Evolutionary conservation across 2,113 vertebrate genomes (phyloP).

Genomic region (Sinocyclocheilus anophthalmus): DNA sequence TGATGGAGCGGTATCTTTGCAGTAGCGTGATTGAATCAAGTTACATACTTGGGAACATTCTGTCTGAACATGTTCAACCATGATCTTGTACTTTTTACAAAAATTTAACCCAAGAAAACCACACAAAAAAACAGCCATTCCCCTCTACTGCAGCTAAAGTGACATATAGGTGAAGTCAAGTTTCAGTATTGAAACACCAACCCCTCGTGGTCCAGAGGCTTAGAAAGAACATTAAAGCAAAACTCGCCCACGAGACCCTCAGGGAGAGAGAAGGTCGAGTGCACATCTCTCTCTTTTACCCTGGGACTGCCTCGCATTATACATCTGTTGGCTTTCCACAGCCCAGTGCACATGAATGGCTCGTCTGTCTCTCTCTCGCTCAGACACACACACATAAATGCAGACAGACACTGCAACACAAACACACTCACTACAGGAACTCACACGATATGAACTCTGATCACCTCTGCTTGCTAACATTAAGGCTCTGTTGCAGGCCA

Average conservation of each 20-base stretch:
- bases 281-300: conserved; percentile 33
- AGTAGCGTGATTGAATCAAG: not conserved
- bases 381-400: not conserved
- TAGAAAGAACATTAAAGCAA: conserved; percentile 18
- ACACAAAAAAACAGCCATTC: not conserved
- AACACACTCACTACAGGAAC: conserved; percentile 48
- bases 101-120: not conserved
- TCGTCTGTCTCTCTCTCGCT: conserved; percentile 67
- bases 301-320: conserved; percentile 66
- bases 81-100: not conserved
- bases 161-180: not conserved
- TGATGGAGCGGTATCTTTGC: not conserved
- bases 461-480: conserved; percentile 65
- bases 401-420: conserved; percentile 22
- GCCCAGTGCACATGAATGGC: conserved; percentile 77
- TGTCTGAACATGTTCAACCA: not conserved
- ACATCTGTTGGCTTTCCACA: conserved; percentile 77
- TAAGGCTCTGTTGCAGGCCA: conserved; percentile 69
- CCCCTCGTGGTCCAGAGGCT: not conserved
- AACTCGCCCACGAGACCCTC: not conserved
- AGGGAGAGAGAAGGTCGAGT: conserved; percentile 29
- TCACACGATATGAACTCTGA: conserved; percentile 48
- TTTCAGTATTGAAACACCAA: conserved; percentile 1
- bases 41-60: not conserved
- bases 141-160: not conserved